Evolutionary conservation across 2,888 invertebrate species (phyloP), one percentile per base, ranked within the genome.

Genomic region (Cerastis rubricosa): DNA sequence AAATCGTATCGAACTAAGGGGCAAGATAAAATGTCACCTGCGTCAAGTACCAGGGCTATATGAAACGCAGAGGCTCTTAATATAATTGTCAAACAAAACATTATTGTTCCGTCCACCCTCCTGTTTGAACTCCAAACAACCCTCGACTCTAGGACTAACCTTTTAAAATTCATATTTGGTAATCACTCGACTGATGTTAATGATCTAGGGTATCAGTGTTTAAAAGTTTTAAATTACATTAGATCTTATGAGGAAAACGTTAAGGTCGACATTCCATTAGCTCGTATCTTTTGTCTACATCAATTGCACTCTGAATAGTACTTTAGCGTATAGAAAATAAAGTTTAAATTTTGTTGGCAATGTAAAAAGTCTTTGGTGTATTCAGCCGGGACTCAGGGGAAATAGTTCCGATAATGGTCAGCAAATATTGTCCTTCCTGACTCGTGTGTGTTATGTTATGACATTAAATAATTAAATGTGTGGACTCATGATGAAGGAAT

Each of bases 21-120:
- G 57, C 35, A 66, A 71, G 54, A 69, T 63, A 71, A 69, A 75
- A 71, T 71, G 49, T 70, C 76, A 85, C 68, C 85, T 57, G 54
- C 35, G 25, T 54, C 71, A 49, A 85, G 79, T 82, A 87, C 79
- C 71, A 74, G 69, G 74, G 74, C 65, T n/a, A 77, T 74, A 82
- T 72, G 73, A 74, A 81, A 87, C 71, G 40, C 61, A 78, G 72
- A 43, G 74, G 88, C 82, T 84, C 78, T 85, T 88, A 86, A 88
- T 83, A 80, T 89, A 86, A 88, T 89, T 88, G 89, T 86, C 87
- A 88, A 88, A 88, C 87, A 89, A 81, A 89, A 81, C 75, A 84
- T 85, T 78, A 76, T 72, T 78, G 77, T 77, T 57, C 47, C 45
- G 57, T 74, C 71, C 45, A 79, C 76, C 85, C 79, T 77, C 79